phyloP scores from a whole-genome alignment of 2,113 vertebrate species.

The Abramis brama region DNA sequence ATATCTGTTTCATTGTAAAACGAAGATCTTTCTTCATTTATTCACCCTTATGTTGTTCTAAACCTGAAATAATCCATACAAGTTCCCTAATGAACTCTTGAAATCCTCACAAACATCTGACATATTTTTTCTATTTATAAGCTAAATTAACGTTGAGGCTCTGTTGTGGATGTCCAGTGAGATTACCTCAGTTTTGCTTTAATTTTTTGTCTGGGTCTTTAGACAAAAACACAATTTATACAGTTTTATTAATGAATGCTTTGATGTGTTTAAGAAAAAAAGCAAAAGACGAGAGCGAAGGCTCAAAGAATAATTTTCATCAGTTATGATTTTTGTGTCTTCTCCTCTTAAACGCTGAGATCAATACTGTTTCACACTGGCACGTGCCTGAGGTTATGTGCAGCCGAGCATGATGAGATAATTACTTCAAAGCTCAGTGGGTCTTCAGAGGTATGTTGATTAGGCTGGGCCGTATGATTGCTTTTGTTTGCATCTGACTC shows the following conservation, averaged over 20 bases:
- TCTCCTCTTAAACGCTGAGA: constrained; percentile 31
- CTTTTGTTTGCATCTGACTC: constrained; percentile 39
- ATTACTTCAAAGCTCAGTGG: constrained; percentile 47
- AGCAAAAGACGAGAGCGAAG: not conserved
- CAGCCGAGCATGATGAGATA: constrained; percentile 44
- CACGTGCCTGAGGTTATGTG: constrained; percentile 40
- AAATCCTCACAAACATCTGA: not conserved
- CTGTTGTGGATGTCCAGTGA: not conserved
- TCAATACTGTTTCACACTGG: constrained; percentile 41
- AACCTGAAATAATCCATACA: not conserved
- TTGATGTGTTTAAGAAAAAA: constrained; percentile 6
- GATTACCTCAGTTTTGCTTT: not conserved
- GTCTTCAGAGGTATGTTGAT: constrained; percentile 51
- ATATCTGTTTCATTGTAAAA: not conserved
- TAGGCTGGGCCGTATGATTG: not conserved
- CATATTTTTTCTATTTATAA: not conserved
- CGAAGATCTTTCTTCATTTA: not conserved
- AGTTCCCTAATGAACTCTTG: not conserved
- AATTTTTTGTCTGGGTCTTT: not conserved
- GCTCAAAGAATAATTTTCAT: constrained; percentile 29
- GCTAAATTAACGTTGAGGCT: not conserved
- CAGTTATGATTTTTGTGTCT: constrained; percentile 24
- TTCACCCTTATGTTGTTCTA: not conserved
- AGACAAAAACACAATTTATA: not conserved
- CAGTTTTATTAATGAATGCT: not conserved